Conservation (phyloP, 2,797 vertebrate species). For the Rhinogobio ventralis region DNA sequence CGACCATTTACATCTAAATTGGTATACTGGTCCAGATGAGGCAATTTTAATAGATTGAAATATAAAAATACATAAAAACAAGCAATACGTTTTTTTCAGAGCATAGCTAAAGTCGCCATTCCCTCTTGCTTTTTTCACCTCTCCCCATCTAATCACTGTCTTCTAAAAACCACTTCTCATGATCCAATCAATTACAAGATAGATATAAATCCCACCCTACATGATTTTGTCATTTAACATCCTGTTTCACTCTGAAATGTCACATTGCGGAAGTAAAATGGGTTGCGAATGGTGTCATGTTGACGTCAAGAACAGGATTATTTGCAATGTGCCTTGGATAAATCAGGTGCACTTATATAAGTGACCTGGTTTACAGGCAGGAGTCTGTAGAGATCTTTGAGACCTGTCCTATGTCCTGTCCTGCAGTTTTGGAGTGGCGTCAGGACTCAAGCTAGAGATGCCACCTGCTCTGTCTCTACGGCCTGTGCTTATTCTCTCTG, state of each 20-base stretch:
- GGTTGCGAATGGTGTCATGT: background rate
- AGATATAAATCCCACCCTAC: background rate
- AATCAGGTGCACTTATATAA: conserved; percentile 8
- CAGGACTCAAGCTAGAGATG: conserved; percentile 51
- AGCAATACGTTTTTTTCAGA: no score
- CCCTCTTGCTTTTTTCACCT: background rate
- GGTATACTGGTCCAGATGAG: no score
- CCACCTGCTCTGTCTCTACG: conserved; percentile 59
- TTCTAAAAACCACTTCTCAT: background rate
- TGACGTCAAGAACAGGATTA: background rate
- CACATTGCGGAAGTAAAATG: background rate
- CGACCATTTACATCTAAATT: background rate
- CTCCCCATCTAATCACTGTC: no score
- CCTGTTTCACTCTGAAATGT: background rate
- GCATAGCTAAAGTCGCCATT: background rate
- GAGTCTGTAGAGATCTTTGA: conserved; percentile 17
- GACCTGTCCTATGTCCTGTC: conserved; percentile 55
- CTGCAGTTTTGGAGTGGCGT: conserved; percentile 34
- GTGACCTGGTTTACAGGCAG: conserved; percentile 38
- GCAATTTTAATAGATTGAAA: no score
- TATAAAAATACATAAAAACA: no score
- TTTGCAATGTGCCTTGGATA: background rate
- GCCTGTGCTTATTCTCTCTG: conserved; percentile 38
- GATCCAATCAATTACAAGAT: background rate
- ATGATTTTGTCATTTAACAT: background rate